phyloP scores from a whole-genome alignment of 2,113 vertebrate species.

The Eudyptes chrysolophus region DNA sequence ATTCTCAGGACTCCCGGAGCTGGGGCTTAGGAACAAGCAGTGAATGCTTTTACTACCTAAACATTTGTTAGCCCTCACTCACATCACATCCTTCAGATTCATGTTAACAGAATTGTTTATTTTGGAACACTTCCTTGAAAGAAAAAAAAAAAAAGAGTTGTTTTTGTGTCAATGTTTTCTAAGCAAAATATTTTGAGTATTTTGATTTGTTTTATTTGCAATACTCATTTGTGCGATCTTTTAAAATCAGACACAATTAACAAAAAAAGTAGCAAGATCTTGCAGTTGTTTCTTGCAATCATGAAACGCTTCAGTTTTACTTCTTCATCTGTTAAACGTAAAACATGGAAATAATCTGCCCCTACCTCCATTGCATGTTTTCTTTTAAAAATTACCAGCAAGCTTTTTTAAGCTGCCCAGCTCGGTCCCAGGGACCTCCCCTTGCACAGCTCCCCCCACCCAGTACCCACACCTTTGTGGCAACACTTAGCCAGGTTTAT shows the following conservation, averaged over 20 bases:
- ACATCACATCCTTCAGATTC: not conserved
- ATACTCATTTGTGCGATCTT: not conserved
- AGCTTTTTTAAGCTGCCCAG: not conserved
- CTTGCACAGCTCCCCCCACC: not conserved
- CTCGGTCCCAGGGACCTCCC: not conserved
- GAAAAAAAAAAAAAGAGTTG: not conserved
- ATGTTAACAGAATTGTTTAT: not conserved
- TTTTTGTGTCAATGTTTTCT: not conserved
- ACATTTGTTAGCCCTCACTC: not conserved
- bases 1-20: not conserved
- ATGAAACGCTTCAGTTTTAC: not conserved
- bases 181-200: conserved; percentile 9
- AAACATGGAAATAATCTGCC: not conserved
- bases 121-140: not conserved
- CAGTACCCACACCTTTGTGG: not conserved
- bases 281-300: not conserved
- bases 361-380: not conserved
- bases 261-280: not conserved
- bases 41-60: not conserved
- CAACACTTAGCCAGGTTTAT: not conserved
- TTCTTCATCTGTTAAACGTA: not conserved
- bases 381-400: not conserved
- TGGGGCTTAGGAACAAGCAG: not conserved
- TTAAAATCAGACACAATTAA: conserved; percentile 5
- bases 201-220: not conserved